Conservation (phyloP, 92 coral and sea anemone genomes). For the Zoanthus solanderi region DNA sequence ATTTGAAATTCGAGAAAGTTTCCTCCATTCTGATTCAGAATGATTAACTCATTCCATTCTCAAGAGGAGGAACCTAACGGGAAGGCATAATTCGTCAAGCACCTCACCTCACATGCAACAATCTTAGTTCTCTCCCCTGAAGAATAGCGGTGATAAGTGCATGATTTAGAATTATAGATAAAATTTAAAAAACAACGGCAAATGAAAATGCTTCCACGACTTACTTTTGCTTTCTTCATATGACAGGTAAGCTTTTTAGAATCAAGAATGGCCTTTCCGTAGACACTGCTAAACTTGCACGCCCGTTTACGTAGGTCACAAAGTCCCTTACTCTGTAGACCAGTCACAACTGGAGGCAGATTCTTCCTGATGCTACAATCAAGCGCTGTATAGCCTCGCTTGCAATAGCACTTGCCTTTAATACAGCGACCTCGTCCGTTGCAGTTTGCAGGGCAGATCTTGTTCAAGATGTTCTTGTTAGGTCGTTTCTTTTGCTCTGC, state of each 20-base stretch:
- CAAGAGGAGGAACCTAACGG: too few relatives aligned
- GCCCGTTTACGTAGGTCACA: slow-evolving; percentile 76
- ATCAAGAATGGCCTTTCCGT: slow-evolving; percentile 82
- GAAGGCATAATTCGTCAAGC: too few relatives aligned
- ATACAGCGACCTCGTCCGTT: slow-evolving; percentile 79
- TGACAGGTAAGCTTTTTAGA: slow-evolving; percentile 76
- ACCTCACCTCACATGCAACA: too few relatives aligned
- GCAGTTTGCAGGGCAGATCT: slow-evolving; percentile 81
- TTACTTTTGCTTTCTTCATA: slow-evolving; percentile 72
- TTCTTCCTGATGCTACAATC: slow-evolving; percentile 78
- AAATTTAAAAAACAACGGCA: neutral
- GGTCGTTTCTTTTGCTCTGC: slow-evolving; percentile 71
- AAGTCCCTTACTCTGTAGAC: slow-evolving; percentile 82
- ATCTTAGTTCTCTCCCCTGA: too few relatives aligned
- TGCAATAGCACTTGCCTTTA: slow-evolving; percentile 72
- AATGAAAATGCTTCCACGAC: neutral
- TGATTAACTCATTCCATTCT: too few relatives aligned
- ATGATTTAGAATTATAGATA: neutral
- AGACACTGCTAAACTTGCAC: slow-evolving; percentile 77
- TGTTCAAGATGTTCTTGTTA: slow-evolving; percentile 51
- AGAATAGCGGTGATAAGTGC: too few relatives aligned
- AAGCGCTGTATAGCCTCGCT: slow-evolving; percentile 68
- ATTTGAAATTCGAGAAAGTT: too few relatives aligned
- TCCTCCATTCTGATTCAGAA: too few relatives aligned
- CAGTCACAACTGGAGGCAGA: slow-evolving; percentile 70